Evolutionary conservation across 2,888 invertebrate species (phyloP).

Genomic region (Ophion ellenae): DNA sequence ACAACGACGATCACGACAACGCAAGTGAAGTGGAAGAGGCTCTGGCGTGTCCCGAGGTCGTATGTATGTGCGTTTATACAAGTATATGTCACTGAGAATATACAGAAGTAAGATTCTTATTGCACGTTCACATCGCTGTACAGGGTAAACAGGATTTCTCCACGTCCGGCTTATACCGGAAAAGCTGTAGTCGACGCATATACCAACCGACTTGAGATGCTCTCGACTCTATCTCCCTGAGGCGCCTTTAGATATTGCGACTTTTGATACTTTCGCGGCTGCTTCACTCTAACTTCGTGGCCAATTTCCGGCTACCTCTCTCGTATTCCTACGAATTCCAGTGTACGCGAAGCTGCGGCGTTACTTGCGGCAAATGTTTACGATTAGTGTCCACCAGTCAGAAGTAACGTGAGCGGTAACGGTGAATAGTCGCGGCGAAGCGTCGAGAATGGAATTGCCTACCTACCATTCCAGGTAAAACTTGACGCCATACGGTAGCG

Average conservation of each 20-base stretch:
- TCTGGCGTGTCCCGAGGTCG: constrained; percentile 21
- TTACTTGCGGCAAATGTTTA: constrained; percentile 60
- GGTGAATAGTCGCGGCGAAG: constrained; percentile 44
- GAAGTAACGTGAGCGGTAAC: constrained; percentile 47
- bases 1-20: constrained; percentile 38
- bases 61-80: constrained; percentile 1
- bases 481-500: constrained; percentile 16
- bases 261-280: constrained; percentile 57
- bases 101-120: constrained; percentile 26
- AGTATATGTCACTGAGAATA: constrained; percentile 19
- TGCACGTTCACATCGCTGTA: constrained; percentile 27
- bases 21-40: constrained; percentile 15
- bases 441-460: constrained; percentile 60
- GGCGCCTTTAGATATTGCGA: constrained; percentile 43
- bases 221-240: constrained; percentile 36
- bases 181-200: constrained; percentile 33
- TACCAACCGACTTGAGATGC: constrained; percentile 39
- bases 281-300: constrained; percentile 51
- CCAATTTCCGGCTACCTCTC: constrained; percentile 59
- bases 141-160: constrained; percentile 57
- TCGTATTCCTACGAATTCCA: constrained; percentile 34
- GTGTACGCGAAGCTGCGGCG: background rate
- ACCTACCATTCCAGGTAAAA: constrained; percentile 16
- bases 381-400: constrained; percentile 59
- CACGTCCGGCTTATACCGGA: constrained; percentile 37